phyloP scores from a whole-genome alignment of 2,797 vertebrate species.

The Catharus ustulatus region DNA sequence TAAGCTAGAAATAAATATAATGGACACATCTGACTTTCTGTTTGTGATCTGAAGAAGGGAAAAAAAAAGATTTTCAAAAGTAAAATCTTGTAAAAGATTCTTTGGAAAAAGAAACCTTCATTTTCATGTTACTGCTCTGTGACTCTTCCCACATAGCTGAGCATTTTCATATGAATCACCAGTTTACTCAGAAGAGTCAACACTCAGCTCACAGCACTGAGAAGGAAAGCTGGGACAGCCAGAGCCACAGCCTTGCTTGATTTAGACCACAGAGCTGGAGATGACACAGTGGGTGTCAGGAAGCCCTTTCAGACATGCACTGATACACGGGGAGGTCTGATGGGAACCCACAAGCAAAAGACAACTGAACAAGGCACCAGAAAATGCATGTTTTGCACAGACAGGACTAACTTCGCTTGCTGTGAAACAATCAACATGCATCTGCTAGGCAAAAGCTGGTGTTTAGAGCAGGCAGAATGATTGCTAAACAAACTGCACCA shows the following conservation, averaged over 20 bases:
- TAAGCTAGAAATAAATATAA: neutral
- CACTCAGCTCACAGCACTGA: neutral
- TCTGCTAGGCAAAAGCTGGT: neutral
- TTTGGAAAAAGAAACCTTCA: neutral
- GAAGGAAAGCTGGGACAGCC: neutral
- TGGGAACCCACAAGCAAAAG: neutral
- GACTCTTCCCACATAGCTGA: constrained; percentile 49
- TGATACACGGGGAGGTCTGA: neutral
- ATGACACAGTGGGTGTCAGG: neutral
- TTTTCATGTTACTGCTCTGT: constrained; percentile 42
- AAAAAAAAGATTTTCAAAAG: neutral
- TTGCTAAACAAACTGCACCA: neutral
- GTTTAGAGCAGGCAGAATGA: neutral
- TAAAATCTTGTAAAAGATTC: neutral
- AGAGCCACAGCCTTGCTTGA: neutral
- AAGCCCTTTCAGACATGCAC: neutral
- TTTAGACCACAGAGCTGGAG: neutral
- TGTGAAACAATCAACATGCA: neutral
- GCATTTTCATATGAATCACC: constrained; percentile 43
- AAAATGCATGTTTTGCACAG: neutral
- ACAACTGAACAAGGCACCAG: neutral
- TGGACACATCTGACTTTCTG: neutral
- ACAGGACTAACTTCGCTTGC: neutral
- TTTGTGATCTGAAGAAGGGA: neutral
- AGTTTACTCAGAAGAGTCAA: constrained; percentile 50